Conservation (phyloP, 2,888 invertebrate species). For the Rhamnusium bicolor region DNA sequence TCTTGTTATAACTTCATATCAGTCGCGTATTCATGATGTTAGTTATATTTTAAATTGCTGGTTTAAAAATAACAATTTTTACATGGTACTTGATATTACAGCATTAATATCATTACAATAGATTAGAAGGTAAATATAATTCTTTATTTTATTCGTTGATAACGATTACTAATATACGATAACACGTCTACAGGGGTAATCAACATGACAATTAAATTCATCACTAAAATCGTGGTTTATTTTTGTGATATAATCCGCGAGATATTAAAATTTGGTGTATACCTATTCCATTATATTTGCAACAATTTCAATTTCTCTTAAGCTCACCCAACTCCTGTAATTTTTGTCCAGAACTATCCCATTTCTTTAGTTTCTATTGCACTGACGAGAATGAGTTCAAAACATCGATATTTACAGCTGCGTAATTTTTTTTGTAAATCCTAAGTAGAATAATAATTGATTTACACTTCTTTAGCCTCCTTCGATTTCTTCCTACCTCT, state of each 20-base stretch:
- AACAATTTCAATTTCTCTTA: too few species aligned
- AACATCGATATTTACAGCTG: too few species aligned
- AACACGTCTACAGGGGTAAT: background rate
- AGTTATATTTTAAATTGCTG: background rate
- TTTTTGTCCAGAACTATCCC: too few species aligned
- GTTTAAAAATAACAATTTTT: background rate
- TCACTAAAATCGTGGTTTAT: background rate
- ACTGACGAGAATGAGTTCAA: too few species aligned
- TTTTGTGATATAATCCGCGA: background rate
- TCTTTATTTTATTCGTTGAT: conserved; percentile 12
- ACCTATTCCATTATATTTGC: too few species aligned
- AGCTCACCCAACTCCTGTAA: too few species aligned
- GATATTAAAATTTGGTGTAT: too few species aligned
- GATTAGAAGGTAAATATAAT: conserved; percentile 15
- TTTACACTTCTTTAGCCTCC: too few species aligned
- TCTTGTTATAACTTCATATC: background rate
- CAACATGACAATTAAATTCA: background rate
- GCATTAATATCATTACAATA: conserved; percentile 1
- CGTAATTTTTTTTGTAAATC: too few species aligned
- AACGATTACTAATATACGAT: conserved; percentile 4
- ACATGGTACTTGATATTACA: background rate
- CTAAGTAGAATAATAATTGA: too few species aligned
- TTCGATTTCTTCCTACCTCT: too few species aligned
- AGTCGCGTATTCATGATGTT: background rate
- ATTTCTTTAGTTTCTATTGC: too few species aligned